Conservation (phyloP, 2,888 invertebrate species). For the Leucozona laternaria region DNA sequence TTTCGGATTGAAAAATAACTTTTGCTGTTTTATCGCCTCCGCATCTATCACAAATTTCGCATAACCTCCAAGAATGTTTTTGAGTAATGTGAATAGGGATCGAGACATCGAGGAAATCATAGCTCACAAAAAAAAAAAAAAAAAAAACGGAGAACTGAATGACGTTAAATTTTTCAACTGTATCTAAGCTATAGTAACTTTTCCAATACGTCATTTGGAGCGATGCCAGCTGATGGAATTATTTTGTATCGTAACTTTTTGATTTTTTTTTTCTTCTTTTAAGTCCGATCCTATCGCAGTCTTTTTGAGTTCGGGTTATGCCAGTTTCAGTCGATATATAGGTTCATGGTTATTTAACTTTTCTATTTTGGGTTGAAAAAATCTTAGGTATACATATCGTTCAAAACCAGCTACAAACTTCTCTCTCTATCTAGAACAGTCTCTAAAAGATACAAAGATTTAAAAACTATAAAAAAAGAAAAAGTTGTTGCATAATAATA, state of each 20-base stretch:
- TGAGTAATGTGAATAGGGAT: conserved; percentile 18
- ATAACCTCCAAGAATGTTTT: conserved; percentile 15
- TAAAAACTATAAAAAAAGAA: conserved; percentile 30
- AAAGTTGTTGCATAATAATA: conserved; percentile 67
- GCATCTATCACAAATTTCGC: conserved; percentile 6
- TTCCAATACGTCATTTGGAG: conserved; percentile 66
- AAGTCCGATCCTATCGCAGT: background rate
- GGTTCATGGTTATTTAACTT: conserved; percentile 34
- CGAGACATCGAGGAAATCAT: background rate
- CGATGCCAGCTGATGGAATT: conserved; percentile 66
- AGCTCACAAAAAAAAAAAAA: background rate
- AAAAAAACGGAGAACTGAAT: background rate
- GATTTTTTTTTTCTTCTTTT: background rate
- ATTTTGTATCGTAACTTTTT: conserved; percentile 35
- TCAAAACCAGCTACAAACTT: background rate
- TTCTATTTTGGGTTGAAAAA: background rate
- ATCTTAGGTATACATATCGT: background rate
- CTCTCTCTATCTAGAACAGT: background rate
- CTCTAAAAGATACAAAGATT: conserved; percentile 39
- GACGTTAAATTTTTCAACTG: conserved; percentile 25
- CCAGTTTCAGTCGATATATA: conserved; percentile 18
- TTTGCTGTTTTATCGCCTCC: conserved; percentile 18
- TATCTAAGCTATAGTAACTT: conserved; percentile 36
- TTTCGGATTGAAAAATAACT: background rate
- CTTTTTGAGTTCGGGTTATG: conserved; percentile 9